Base-by-base conservation (phyloP, 1,140 invertebrate genomes). In the Zaprionus kolodkinae region DNA sequence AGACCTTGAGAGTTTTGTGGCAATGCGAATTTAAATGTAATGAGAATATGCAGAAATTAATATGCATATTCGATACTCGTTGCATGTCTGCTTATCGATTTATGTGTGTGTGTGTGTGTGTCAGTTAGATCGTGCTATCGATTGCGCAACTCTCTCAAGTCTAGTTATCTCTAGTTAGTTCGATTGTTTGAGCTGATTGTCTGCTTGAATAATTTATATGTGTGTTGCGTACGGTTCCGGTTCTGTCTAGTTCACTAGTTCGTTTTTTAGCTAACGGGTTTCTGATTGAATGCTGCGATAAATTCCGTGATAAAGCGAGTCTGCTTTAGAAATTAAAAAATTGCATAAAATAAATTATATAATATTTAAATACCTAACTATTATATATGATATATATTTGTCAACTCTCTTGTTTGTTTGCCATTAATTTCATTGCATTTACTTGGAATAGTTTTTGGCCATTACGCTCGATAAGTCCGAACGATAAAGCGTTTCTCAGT, bases 11-110 rank as follows among this genome's bases (percentile, higher is more conserved):
- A 38, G n/a, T 10, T 35, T 10, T 35, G 33, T 27, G 6, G n/a
- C 33, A 21, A 27, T 36, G 9, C 45, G 45, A 17, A 50, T 50
- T 17, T 33, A 33, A 59, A 25, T 70, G 66, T 63, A 69, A 74
- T 74, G 72, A 70, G 72, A 70, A 70, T 56, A 70, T 70, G 66
- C 72, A 63, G 59, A 74, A 63, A 56, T 35, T 12, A 40, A 15
- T 45, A 45, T 45, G 40, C 7, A 35, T 35, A 35, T 30, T 30
- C 27, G 27, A 30, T 30, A 30, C 27, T 30, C 21, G 21, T 21
- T 21, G 21, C 21, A 21, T 35, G 9, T 21, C 15, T 21, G 15
- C 21, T 7, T 12, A 48, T 48, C 43, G 61, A 50, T 50, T 56
- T 56, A 35, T 3, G 7, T 33, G 7, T 33, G 30, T 33, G 7